Percentiles rank a stretch among this genome's conserved stretches.
Evolutionary conservation across 2,888 invertebrate species (phyloP).

Genomic region (Hirtodrosophila trivittata): DNA sequence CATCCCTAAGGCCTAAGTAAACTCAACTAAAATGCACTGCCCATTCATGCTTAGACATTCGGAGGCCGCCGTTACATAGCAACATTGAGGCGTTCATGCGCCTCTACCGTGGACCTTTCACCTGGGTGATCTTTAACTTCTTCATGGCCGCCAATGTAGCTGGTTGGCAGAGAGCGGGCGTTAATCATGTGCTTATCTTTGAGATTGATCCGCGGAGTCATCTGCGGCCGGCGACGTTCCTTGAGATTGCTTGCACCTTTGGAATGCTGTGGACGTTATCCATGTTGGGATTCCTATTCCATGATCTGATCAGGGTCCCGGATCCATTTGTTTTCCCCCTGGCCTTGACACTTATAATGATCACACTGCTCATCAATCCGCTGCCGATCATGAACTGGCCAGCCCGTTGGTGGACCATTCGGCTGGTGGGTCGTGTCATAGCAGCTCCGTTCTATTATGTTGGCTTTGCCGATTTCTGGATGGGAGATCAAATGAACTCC

Average conservation of each 20-base stretch:
- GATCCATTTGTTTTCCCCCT: slow-evolving; percentile 96
- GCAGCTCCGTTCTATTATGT: slow-evolving; percentile 96
- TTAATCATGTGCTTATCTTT: slow-evolving; percentile 98
- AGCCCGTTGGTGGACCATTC: slow-evolving; percentile 91
- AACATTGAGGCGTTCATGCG: slow-evolving; percentile 88
- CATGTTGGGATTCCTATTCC: slow-evolving; percentile 87
- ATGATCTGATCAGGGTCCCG: slow-evolving; percentile 89
- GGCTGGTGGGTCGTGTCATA: slow-evolving; percentile 88
- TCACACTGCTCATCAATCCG: slow-evolving; percentile 94
- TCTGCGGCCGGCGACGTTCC: slow-evolving; percentile 94
- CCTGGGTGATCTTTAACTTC: slow-evolving; percentile 94
- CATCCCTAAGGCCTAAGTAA: slow-evolving; percentile 7
- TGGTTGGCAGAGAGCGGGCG: slow-evolving; percentile 97
- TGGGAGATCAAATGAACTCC: slow-evolving; percentile 97
- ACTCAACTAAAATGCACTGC: slow-evolving; percentile 28
- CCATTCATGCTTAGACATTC: slow-evolving; percentile 39
- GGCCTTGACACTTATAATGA: slow-evolving; percentile 90
- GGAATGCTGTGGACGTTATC: slow-evolving; percentile 96
- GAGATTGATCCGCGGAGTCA: slow-evolving; percentile 97
- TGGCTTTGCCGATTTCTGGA: slow-evolving; percentile 98
- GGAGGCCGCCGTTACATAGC: slow-evolving; percentile 30
- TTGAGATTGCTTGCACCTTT: slow-evolving; percentile 95
- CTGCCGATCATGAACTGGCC: slow-evolving; percentile 94
- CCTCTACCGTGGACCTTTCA: slow-evolving; percentile 95
- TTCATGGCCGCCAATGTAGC: slow-evolving; percentile 97